phyloP scores from a whole-genome alignment of 2,888 invertebrate genomes.

The Eristalinus sepulchralis region DNA sequence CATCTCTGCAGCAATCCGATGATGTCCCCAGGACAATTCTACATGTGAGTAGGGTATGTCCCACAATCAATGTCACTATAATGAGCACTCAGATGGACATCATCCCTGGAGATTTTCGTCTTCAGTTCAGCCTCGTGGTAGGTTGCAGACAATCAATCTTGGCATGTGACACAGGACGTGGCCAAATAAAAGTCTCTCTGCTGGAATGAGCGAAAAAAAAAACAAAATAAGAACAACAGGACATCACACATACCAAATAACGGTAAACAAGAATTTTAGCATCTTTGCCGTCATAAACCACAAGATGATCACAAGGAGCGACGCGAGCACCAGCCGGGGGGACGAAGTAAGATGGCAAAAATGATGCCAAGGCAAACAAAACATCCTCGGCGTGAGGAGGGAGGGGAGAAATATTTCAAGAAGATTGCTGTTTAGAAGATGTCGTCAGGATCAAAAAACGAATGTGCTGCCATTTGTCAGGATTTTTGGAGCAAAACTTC shows the following conservation, averaged over 20 bases:
- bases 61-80: conserved; percentile 70
- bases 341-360: conserved; percentile 42
- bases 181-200: conserved; percentile 60
- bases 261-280: conserved; percentile 59
- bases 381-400: conserved; percentile 40
- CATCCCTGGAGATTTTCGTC: conserved; percentile 50
- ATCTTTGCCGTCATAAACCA: conserved; percentile 66
- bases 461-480: conserved; percentile 64
- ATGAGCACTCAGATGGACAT: conserved; percentile 71
- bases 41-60: conserved; percentile 39
- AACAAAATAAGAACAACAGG: neutral
- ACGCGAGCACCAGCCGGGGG: neutral
- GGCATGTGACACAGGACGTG: conserved; percentile 69
- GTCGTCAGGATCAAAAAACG: conserved; percentile 48
- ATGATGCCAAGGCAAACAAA: conserved; percentile 69
- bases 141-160: conserved; percentile 66
- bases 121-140: neutral
- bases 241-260: conserved; percentile 9
- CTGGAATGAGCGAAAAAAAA: neutral
- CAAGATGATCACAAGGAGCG: conserved; percentile 34
- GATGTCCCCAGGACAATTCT: neutral
- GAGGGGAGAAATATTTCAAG: conserved; percentile 15
- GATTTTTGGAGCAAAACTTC: conserved; percentile 51
- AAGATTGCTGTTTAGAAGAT: conserved; percentile 41
- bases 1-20: conserved; percentile 45